Evolutionary conservation across 2,797 vertebrate genomes (phyloP).

Genomic region (Emydoidea blandingii): DNA sequence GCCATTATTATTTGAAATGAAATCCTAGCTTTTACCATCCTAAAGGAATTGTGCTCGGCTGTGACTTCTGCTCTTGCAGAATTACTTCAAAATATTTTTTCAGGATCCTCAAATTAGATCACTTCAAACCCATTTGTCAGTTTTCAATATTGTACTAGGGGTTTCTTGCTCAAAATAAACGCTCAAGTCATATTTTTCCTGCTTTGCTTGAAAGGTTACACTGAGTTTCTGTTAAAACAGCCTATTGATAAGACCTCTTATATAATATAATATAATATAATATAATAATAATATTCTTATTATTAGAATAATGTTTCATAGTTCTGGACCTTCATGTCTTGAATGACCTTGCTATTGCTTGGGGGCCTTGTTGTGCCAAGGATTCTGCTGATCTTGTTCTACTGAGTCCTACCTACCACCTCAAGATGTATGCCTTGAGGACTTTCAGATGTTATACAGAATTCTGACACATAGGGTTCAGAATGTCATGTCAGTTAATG

Average conservation of each 20-base stretch:
- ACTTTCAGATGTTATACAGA: not conserved
- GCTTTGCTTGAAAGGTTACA: constrained; percentile 18
- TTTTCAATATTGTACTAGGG: not conserved
- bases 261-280: no score
- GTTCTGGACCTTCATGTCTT: not conserved
- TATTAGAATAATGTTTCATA: not conserved
- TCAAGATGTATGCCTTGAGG: not conserved
- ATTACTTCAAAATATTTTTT: constrained; percentile 22
- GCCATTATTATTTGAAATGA: not conserved
- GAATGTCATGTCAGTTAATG: not conserved
- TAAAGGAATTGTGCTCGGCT: not conserved
- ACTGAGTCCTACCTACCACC: not conserved
- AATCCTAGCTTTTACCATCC: not conserved
- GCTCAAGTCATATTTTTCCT: not conserved
- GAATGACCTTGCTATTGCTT: not conserved
- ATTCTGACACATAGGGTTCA: not conserved
- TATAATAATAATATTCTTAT: no score
- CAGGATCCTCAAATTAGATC: not conserved
- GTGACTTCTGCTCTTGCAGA: not conserved
- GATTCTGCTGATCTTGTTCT: not conserved
- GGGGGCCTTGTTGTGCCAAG: not conserved
- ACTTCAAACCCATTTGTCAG: not conserved
- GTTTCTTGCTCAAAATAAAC: constrained; percentile 5
- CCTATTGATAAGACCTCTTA: not conserved
- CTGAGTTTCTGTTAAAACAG: constrained; percentile 19